phyloP scores from a whole-genome alignment of 35 echinoderm and acorn worm genomes.

The Patiria miniata region DNA sequence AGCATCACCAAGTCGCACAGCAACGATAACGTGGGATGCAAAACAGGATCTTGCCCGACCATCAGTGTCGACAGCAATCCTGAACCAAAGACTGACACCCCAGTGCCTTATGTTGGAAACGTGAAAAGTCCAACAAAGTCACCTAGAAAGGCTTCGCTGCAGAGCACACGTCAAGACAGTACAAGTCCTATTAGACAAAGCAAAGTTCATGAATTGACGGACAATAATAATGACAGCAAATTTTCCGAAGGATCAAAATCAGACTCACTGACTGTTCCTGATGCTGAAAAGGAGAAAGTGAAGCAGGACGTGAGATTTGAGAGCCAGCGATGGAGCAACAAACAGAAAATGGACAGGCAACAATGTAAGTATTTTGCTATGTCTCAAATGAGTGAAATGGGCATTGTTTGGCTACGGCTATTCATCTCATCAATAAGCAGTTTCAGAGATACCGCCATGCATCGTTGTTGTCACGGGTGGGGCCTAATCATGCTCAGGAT shows the following conservation, averaged over 20 bases:
- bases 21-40: not conserved
- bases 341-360: not conserved
- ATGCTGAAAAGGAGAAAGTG: not conserved
- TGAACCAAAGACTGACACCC: not conserved
- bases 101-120: not conserved
- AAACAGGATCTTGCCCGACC: not conserved
- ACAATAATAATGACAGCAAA: not conserved
- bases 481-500: too few relatives aligned
- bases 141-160: not conserved
- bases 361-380: slow-evolving; percentile 13
- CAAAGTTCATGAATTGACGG: not conserved
- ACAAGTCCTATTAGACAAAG: not conserved
- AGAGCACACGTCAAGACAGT: not conserved
- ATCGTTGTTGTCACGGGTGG: too few relatives aligned
- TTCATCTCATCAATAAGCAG: too few relatives aligned
- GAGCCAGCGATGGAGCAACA: not conserved
- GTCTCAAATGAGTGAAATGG: too few relatives aligned
- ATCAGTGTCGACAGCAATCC: not conserved
- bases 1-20: not conserved
- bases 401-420: too few relatives aligned
- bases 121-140: not conserved
- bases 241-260: not conserved
- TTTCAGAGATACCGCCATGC: too few relatives aligned
- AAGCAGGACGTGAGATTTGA: not conserved
- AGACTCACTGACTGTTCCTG: not conserved